These are phyloP conservation scores for Chaetops frenatus DNA, from an alignment of 2,113 vertebrate genomes.

Conservation along the genomic window DNA sequence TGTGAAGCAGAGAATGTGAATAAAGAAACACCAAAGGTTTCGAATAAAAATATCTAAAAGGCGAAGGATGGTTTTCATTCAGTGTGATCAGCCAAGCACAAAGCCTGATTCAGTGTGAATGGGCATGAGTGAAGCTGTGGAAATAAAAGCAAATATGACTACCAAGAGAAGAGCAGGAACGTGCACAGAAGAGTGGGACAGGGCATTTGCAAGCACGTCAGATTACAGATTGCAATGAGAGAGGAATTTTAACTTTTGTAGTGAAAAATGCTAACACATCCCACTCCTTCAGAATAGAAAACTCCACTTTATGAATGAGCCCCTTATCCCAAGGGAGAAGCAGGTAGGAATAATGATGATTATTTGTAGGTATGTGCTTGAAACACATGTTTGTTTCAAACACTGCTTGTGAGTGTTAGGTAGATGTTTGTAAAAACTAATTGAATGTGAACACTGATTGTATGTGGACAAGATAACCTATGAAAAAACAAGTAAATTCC, in stretches of 20 bases:
- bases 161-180: not conserved
- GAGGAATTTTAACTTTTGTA: not conserved
- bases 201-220: not conserved
- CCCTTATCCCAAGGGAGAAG: not conserved
- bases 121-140: not conserved
- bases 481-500: not conserved
- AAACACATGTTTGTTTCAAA: not conserved
- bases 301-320: not conserved
- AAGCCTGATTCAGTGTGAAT: not conserved
- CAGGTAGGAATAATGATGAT: not conserved
- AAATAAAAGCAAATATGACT: not conserved
- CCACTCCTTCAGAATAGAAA: not conserved
- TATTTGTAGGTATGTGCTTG: not conserved
- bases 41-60: not conserved
- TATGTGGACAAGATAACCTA: not conserved
- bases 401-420: accelerated
- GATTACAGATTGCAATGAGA: not conserved
- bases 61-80: not conserved
- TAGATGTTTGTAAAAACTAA: not conserved
- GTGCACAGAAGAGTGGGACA: not conserved
- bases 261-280: not conserved
- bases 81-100: not conserved
- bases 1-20: not conserved
- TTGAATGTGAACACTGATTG: not conserved
- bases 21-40: not conserved